Evolutionary conservation across 2,113 vertebrate genomes (phyloP).

Genomic region (Pyrgilauda ruficollis): DNA sequence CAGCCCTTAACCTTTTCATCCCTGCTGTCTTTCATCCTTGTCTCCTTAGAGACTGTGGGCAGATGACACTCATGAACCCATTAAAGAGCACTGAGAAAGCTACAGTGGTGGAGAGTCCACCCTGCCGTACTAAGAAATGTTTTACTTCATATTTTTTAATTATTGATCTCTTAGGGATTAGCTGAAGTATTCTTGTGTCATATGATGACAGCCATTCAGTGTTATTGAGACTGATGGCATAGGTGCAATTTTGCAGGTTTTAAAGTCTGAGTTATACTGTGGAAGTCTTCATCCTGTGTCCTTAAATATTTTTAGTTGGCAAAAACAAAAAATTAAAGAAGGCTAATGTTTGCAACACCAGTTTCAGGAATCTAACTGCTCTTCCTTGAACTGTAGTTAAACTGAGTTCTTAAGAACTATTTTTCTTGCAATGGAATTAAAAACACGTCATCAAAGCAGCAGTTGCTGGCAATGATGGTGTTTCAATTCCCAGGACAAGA

Average conservation of each 20-base stretch:
- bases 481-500: background rate
- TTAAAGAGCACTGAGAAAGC: background rate
- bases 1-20: background rate
- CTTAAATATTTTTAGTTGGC: background rate
- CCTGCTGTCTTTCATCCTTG: accelerated
- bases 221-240: background rate
- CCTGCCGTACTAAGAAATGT: background rate
- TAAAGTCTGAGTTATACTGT: background rate
- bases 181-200: background rate
- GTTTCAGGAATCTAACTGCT: background rate
- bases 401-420: background rate
- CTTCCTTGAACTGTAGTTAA: background rate
- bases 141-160: background rate
- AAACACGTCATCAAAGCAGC: background rate
- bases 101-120: background rate
- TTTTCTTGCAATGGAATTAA: background rate
- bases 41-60: background rate
- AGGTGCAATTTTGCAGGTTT: background rate
- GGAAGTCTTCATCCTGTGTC: background rate
- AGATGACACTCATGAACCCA: background rate
- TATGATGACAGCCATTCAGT: background rate
- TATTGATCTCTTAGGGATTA: background rate
- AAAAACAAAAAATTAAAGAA: background rate
- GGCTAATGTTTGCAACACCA: background rate
- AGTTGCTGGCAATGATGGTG: background rate